phyloP scores from a whole-genome alignment of 2,888 invertebrate species.

The Acleris literana region DNA sequence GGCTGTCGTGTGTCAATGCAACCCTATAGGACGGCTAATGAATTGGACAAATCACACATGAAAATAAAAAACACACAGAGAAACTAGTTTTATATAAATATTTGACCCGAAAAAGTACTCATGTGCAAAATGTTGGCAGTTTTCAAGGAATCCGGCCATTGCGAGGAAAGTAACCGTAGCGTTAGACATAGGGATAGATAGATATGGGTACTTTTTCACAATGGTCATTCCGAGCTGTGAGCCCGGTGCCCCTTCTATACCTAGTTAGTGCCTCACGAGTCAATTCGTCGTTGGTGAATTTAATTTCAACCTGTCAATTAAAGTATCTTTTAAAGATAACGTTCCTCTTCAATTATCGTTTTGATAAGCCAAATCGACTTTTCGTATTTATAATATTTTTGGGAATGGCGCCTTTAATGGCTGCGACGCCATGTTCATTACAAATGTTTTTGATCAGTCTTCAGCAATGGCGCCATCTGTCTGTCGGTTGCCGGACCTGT shows the following conservation, averaged over 20 bases:
- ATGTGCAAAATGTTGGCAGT: constrained; percentile 5
- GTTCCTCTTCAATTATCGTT: neutral
- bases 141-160: constrained; percentile 10
- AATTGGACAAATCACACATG: neutral
- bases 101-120: constrained; percentile 4
- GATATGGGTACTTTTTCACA: constrained; percentile 14
- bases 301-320: constrained; percentile 78
- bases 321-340: constrained; percentile 51
- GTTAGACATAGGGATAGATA: constrained; percentile 29
- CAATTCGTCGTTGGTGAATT: constrained; percentile 70
- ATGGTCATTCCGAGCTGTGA: constrained; percentile 14
- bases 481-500: neutral
- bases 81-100: constrained; percentile 16
- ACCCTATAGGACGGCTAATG: neutral
- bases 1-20: no score
- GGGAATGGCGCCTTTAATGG: neutral
- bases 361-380: neutral
- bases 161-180: constrained; percentile 21
- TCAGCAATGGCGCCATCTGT: neutral
- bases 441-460: neutral
- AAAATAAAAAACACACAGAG: constrained; percentile 4
- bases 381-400: neutral
- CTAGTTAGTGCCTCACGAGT: constrained; percentile 74
- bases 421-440: neutral
- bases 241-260: constrained; percentile 27